Conservation (phyloP, 2,113 vertebrate species). For the Alces alces region DNA sequence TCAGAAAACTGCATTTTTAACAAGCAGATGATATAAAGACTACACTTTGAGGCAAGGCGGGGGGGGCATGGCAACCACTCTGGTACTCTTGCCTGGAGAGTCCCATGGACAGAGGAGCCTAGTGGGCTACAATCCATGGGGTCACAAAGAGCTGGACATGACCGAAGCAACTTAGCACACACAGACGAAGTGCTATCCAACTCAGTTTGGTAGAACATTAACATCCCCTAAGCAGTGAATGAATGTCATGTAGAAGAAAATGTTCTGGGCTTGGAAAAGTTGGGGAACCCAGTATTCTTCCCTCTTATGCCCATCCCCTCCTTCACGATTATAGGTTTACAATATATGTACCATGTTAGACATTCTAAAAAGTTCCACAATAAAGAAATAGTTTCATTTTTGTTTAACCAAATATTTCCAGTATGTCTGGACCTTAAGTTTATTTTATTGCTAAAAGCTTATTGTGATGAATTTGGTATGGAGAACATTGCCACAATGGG, state of each 20-base stretch:
- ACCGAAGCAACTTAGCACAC: background rate
- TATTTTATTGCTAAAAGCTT: background rate
- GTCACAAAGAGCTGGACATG: background rate
- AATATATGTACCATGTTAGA: background rate
- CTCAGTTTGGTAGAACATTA: background rate
- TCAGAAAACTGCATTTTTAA: constrained; percentile 48
- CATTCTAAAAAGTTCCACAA: background rate
- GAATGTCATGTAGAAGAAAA: background rate
- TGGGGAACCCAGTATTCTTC: background rate
- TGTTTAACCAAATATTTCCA: background rate
- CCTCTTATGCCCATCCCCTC: background rate
- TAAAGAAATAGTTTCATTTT: background rate
- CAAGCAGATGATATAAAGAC: background rate
- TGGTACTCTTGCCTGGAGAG: background rate
- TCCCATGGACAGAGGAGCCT: background rate
- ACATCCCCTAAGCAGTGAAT: background rate
- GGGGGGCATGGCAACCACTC: background rate
- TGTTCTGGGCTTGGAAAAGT: background rate
- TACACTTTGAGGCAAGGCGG: background rate
- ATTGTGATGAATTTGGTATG: background rate
- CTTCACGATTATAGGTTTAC: background rate
- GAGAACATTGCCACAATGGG: background rate
- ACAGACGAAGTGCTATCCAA: background rate
- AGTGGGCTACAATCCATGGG: background rate
- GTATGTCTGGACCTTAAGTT: background rate